A percentile compares a stretch with the other conserved stretches of the same genome.
Conservation (phyloP, 2,888 invertebrate genomes). For the Zhengitettix transpicula region DNA sequence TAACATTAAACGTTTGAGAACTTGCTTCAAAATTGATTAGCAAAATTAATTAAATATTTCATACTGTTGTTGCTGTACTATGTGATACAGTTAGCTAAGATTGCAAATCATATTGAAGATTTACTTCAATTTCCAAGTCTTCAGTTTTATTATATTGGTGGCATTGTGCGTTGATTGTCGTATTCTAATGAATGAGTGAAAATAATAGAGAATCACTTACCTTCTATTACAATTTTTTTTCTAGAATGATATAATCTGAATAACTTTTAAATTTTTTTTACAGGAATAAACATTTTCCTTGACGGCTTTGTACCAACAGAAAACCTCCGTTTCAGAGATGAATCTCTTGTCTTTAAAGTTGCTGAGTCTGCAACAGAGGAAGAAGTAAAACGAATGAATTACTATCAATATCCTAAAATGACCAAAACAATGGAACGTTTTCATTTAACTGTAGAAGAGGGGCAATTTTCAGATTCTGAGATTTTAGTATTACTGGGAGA, state of each 20-base stretch:
- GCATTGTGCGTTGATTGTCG: too few relatives aligned
- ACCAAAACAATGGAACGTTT: constrained; percentile 68
- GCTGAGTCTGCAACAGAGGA: constrained; percentile 95
- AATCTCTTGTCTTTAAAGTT: constrained; percentile 93
- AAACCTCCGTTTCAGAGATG: constrained; percentile 94
- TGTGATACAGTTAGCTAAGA: too few relatives aligned
- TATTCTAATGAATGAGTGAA: too few relatives aligned
- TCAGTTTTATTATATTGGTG: too few relatives aligned
- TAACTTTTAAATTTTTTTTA: constrained; percentile 10
- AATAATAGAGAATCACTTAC: too few relatives aligned
- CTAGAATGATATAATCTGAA: neutral
- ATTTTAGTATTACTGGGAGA: constrained; percentile 91
- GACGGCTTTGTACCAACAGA: constrained; percentile 99
- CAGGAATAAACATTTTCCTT: constrained; percentile 93
- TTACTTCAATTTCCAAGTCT: too few relatives aligned
- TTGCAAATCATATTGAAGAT: too few relatives aligned
- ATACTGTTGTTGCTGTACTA: too few relatives aligned
- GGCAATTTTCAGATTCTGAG: constrained; percentile 98
- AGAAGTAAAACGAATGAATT: constrained; percentile 92
- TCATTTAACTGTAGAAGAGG: constrained; percentile 60
- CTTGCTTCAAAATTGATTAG: too few relatives aligned
- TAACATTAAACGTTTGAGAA: too few relatives aligned
- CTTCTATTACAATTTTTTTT: too few relatives aligned
- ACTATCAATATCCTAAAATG: constrained; percentile 92
- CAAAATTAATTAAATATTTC: too few relatives aligned